Base-by-base conservation (phyloP, 2,113 vertebrate species). In the Entosphenus tridentatus region DNA sequence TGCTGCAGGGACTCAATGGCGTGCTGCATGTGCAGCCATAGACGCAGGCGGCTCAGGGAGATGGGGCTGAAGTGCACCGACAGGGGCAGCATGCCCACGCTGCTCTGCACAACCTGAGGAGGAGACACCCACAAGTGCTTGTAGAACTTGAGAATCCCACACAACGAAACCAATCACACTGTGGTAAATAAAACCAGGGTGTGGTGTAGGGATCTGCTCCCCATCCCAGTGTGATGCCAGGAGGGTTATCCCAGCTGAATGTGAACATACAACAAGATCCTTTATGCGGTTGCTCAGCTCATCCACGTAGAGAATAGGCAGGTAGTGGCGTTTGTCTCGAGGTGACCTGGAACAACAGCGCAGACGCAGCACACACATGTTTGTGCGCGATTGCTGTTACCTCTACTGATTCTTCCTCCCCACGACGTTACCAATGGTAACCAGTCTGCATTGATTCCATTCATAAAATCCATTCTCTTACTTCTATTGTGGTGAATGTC, bases 11-110 rank as follows among this genome's bases (percentile, higher is more conserved):
- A 92, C 72, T 82, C 87, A 18, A 98, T 87, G 0, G 93, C 93
- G 2, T 97, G 91, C 79, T 98, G 92, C 93, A 98, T 97, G 76
- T 97, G 93, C 75, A 95, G 92, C 93, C 92, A 98, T 79, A 98
- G 90, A 39, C 93, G 75, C 8, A 98, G 84, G 69, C 85, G 85
- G 12, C 92, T 90, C 75, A 98, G 80, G 2, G 90, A 95, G 78
- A 98, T 96, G 76, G 85, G 83, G 76, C 92, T 88, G 8, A 96
- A 97, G 1, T 82, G 82, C 73, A 98, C 84, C 13, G 85, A 93
- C 70, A 98, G 85, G 13, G 89, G 88, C 67, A 97, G 80, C 70
- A 90, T 86, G 2, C 75, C 78, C 59, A 82, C 84, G 59, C 86
- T 91, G 72, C 81, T 81, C 79, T 91, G 95, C 75, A 98, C 91